Evolutionary conservation across 2,888 invertebrate genomes (phyloP), one percentile per base, ranked within the genome.

Genomic region (Troglohyphantes excavatus): DNA sequence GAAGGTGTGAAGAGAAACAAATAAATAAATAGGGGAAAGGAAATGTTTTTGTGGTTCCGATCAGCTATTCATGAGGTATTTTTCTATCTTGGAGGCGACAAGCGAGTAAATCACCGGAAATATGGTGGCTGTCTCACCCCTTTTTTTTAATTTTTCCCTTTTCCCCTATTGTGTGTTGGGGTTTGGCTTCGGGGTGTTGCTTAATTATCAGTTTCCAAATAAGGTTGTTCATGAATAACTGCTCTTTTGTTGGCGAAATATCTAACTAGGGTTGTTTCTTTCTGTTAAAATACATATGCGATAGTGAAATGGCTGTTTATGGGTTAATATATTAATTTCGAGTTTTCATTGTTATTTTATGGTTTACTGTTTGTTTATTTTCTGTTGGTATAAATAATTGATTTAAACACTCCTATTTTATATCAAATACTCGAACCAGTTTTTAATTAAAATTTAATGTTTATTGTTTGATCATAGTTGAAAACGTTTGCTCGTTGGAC

Each of bases 11-110:
- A 65, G 23, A 65, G 65, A 27, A 65, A 23, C 23, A 23, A 26
- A 27, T 23, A 65, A 65, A 23, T 23, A 65, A 65, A 65, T 27
- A 65, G 65, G 27, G 7, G 27, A 65, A 26, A 65, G 65, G 65
- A 65, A 65, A 65, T 26, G 26, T 23, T 65, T 65, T 65, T 65
- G 65, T 27, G 27, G 27, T 27, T 19, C 65, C 65, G 53, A 65
- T 65, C 65, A 65, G 65, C 23, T 27, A 65, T 65, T 65, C 65
- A 65, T 65, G 65, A 23, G 23, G 23, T 9, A 65, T 65, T 6
- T 65, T 21, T 65, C 65, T 3, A 0, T 65, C 26, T 23, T 72
- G 2, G 2, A 9, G n/a, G n/a, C 13, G 53, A 53, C 53, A 53
- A 53, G 53, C 53, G 17, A 53, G 53, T 53, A 53, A 53, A 53